Percentiles rank a stretch among this genome's conserved stretches.
These are phyloP conservation scores for Hepsetus odoe DNA, from an alignment of 2,113 vertebrate species.

Conservation along the genomic window DNA sequence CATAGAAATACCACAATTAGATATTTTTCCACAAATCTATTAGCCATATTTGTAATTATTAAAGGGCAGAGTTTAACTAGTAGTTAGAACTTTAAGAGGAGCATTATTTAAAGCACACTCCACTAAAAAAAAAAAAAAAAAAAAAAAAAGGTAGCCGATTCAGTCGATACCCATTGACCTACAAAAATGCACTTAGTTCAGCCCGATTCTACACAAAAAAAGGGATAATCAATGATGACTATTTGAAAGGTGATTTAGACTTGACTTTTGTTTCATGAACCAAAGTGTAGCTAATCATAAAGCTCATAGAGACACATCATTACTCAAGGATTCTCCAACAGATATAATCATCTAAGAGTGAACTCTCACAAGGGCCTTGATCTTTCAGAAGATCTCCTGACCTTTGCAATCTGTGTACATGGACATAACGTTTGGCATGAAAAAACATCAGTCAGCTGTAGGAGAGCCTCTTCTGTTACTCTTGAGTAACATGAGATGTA, in stretches of 20 bases:
- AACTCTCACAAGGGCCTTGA: neutral
- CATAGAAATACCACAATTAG: too few species aligned
- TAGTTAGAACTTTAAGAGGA: too few species aligned
- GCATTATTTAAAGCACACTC: too few species aligned
- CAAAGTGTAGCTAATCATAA: conserved; percentile 22
- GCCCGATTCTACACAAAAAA: neutral
- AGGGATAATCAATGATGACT: conserved; percentile 12
- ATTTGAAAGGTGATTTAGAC: neutral
- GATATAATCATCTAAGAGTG: neutral
- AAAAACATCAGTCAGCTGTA: conserved; percentile 28
- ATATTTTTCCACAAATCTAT: too few species aligned
- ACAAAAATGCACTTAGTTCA: neutral
- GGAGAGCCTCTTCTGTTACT: neutral
- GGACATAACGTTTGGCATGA: neutral
- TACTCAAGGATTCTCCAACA: neutral
- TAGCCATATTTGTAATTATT: too few species aligned
- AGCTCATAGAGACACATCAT: too few species aligned
- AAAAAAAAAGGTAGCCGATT: neutral
- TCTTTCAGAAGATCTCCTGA: conserved; percentile 20
- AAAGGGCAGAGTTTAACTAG: too few species aligned
- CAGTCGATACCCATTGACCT: conserved; percentile 3
- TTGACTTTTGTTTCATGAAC: conserved; percentile 10
- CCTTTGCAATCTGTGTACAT: neutral
- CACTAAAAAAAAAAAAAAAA: neutral
- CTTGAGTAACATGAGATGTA: neutral